These are phyloP conservation scores for Venturia canescens DNA, from an alignment of 1,140 invertebrate genomes.

Conservation along the genomic window DNA sequence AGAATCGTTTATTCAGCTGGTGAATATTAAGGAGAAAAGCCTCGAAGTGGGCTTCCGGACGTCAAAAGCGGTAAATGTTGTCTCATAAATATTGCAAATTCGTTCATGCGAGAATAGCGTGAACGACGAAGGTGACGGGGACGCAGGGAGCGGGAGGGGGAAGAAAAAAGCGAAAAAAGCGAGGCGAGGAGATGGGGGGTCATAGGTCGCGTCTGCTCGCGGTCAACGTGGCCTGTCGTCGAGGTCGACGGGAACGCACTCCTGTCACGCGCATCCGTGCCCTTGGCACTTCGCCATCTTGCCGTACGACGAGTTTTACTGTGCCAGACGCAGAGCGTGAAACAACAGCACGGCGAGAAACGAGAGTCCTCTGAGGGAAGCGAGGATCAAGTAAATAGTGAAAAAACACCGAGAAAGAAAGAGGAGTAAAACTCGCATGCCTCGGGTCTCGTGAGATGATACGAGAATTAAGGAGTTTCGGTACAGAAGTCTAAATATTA, in stretches of 20 bases:
- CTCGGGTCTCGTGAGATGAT: too few species aligned
- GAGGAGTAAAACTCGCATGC: too few species aligned
- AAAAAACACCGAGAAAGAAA: background rate
- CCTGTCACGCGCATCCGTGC: slow-evolving; percentile 26
- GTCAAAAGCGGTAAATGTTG: background rate
- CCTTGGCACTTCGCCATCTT: slow-evolving; percentile 26
- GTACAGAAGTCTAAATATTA: too few species aligned
- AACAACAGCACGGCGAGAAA: background rate
- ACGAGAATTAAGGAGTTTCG: too few species aligned
- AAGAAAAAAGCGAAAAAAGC: background rate
- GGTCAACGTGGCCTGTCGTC: background rate
- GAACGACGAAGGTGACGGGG: background rate
- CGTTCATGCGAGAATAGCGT: background rate
- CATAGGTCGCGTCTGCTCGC: slow-evolving; percentile 21
- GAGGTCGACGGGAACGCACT: slow-evolving; percentile 24
- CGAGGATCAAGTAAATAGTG: background rate
- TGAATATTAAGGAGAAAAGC: background rate
- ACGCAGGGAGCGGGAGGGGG: background rate
- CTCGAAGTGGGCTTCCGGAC: background rate
- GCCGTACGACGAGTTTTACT: background rate
- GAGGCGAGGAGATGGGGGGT: background rate
- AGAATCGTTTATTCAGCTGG: too few species aligned
- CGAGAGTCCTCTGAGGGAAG: background rate
- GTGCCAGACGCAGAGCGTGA: background rate
- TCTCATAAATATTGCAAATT: slow-evolving; percentile 38